Base-by-base conservation (phyloP, 2,113 vertebrate genomes). In the Chaetura pelagica region DNA sequence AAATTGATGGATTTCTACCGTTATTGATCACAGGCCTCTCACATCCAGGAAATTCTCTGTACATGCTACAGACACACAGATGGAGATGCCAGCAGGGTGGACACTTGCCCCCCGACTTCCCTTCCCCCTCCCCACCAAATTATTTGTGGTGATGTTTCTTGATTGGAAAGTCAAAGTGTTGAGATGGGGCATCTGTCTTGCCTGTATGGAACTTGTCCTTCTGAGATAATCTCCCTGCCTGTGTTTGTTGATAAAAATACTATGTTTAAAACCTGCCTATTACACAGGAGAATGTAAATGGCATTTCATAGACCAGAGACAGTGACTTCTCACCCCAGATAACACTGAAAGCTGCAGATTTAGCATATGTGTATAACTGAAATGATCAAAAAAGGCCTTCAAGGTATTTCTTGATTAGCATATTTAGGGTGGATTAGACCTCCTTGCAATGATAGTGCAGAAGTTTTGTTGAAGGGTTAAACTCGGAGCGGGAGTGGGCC, bases 401-500 rank as follows among this genome's bases (percentile, higher is more conserved):
- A 5, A 88, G 63, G 18, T 82, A 78, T 86, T 92, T 67, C 75
- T 66, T 59, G n/a, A 90, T 94, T 85, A 58, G 58, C 54, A 83
- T 77, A 49, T 84, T 92, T 93, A 74, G 34, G n/a, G 18, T 59
- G 64, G 57, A 62, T 77, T 84, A 76, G 38, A 75, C 22, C 27
- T 63, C 64, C 12, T 86, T 6, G 12, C n/a, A 71, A 89, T 0
- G 2, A 30, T 5, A 72, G n/a, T 0, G 0, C 35, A n/a, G 30
- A 94, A 94, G 92, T 94, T 94, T 90, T 88, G n/a, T 57, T 81
- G 44, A 89, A 93, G 77, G 22, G 62, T 95, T 92, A 80, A 68
- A 52, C 15, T 75, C 8, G 2, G 92, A 85, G 16, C 26, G 21
- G 54, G 44, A 92, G 64, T 52, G 67, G 67, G 30, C 42, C 7